These are phyloP conservation scores for Lepidotrigona ventralis DNA, from an alignment of 1,140 invertebrate genomes.

Conservation along the genomic window DNA sequence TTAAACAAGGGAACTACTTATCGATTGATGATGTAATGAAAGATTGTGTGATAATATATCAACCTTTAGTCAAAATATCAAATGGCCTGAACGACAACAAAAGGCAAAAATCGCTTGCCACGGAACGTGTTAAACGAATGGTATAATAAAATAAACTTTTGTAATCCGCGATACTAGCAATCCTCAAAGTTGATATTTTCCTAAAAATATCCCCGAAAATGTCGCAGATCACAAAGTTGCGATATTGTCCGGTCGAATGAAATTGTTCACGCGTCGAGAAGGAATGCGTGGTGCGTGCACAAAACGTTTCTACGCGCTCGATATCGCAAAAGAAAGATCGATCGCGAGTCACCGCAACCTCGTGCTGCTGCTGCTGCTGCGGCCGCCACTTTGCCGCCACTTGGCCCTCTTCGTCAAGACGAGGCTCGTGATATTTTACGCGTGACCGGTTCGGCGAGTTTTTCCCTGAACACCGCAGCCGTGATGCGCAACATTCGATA, in stretches of 20 bases:
- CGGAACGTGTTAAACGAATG: too few species aligned
- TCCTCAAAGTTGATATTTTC: too few species aligned
- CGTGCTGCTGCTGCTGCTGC: slow-evolving; percentile 43
- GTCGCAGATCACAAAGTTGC: not conserved
- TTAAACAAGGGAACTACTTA: too few species aligned
- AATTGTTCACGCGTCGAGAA: not conserved
- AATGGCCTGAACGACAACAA: too few species aligned
- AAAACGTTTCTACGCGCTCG: slow-evolving; percentile 41
- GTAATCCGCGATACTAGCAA: too few species aligned
- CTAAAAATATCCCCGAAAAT: too few species aligned
- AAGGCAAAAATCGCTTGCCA: too few species aligned
- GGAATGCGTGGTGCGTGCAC: slow-evolving; percentile 4
- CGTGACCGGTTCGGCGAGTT: slow-evolving; percentile 63
- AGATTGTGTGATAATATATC: too few species aligned
- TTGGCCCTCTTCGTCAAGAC: slow-evolving; percentile 44
- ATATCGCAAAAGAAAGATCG: slow-evolving; percentile 53
- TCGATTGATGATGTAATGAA: too few species aligned
- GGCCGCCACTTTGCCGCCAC: slow-evolving; percentile 29
- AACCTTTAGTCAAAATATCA: too few species aligned
- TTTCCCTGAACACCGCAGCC: slow-evolving; percentile 58
- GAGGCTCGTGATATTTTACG: slow-evolving; percentile 55
- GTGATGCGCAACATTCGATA: slow-evolving; percentile 55
- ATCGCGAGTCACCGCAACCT: slow-evolving; percentile 50
- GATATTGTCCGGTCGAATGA: not conserved
- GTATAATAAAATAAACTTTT: too few species aligned